Base-by-base conservation (phyloP, 1,140 invertebrate genomes). In the Bathynomus jamesi region DNA sequence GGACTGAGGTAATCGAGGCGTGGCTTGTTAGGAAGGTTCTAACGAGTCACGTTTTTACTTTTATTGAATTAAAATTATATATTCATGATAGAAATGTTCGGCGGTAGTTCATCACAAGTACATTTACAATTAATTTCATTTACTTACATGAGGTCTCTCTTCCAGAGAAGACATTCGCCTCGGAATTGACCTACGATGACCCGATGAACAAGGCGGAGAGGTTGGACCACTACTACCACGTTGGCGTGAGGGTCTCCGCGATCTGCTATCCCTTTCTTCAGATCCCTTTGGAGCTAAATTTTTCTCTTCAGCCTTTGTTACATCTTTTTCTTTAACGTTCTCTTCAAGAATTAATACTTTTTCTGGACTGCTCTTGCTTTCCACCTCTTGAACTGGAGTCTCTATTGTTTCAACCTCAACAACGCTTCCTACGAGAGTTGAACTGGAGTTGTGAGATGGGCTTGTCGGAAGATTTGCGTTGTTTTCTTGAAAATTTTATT, bases 151-250 rank as follows among this genome's bases (percentile, higher is more conserved):
- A 5, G 69, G 62, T 5, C 68, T 61, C 66, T 76, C 75, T 25
- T 76, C 75, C 61, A 76, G 62, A 4, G 75, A 74, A 2, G 72
- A 76, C 75, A 76, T 76, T 63, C 72, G 67, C 5, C 65, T 64
- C n/a, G 75, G 65, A n/a, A 74, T 27, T 2, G 71, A 73, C 5
- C 72, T 60, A 3, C 75, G 30, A 17, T 65, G 60, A 17, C 28
- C 63, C 2, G 61, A 30, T 13, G 25, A 28, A 29, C 46, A n/a
- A 17, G 65, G 69, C 0, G 72, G 72, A 8, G 75, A 70, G n/a
- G 75, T 68, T 5, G 75, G 69, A 40, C 71, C 46, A 27, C 60
- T 62, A 24, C 4, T 7, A 32, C 67, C 67, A 40, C 68, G 32
- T 17, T 68, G 62, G 11, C 68, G 69, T 10, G 69, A 73, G 3